Evolutionary conservation across 2,888 invertebrate genomes (phyloP), one percentile per base, ranked within the genome.

Genomic region (Heliconius sara): DNA sequence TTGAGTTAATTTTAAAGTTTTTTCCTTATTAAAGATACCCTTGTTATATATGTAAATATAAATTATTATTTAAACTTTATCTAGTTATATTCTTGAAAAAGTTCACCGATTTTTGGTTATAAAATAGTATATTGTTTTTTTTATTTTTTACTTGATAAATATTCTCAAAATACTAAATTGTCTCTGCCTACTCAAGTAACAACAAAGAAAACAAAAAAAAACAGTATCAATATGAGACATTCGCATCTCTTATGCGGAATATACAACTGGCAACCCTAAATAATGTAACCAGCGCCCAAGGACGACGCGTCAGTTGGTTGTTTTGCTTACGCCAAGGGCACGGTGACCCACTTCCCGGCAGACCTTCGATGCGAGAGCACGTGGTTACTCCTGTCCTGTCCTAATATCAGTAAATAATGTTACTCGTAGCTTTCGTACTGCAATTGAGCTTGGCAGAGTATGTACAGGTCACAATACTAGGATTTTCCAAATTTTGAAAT

Each of bases 271-370:
- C 74, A 74, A 47, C 74, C 74, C 74, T 73, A 77, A 27, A 67
- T 13, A 57, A 60, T 65, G 66, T 30, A 57, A 34, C 79, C 78
- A 79, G 39, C 81, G 79, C 79, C 81, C 85, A 87, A 86, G 87
- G 87, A 83, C 86, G 85, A 81, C 82, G 81, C 78, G 67, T 78
- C 76, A 79, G 78, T 78, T 77, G 77, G 81, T 82, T 80, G 79
- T 83, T 83, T 82, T 84, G 83, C 80, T 84, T 83, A 78, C 78
- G 84, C 85, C 93, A 93, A 92, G 93, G 93, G 89, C 92, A 89
- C 88, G 84, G 87, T 89, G 91, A 90, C 92, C 91, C 91, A 92
- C 89, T 91, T 90, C 89, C 89, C 86, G 87, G 84, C 88, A 85
- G 90, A 91, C 88, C 90, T 90, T 87, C 88, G 86, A 79, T 83